Conservation (phyloP, 2,113 vertebrate species). For the Halcyon malimbica region DNA sequence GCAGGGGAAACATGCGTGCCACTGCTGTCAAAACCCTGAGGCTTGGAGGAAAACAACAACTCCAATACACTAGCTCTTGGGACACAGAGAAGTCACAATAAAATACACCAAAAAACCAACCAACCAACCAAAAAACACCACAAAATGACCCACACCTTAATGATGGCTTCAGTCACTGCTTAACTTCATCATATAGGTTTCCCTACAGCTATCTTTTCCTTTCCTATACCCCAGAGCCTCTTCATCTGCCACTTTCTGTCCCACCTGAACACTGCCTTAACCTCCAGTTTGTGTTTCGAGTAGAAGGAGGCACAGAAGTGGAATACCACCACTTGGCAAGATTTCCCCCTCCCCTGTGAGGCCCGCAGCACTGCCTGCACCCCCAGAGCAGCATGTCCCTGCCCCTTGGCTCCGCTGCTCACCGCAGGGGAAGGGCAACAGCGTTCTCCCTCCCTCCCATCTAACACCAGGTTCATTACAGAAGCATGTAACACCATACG, state of each 20-base stretch:
- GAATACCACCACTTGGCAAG: neutral
- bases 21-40: neutral
- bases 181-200: neutral
- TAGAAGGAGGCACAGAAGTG: neutral
- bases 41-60: neutral
- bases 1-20: fast-evolving
- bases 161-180: neutral
- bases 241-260: neutral
- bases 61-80: neutral
- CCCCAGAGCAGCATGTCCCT: neutral
- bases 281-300: neutral
- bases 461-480: neutral
- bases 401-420: neutral
- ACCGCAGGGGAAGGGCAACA: fast-evolving
- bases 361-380: neutral
- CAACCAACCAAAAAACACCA: neutral
- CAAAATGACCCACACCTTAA: neutral
- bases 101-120: neutral
- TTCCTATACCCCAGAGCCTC: neutral
- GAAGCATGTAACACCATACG: neutral
- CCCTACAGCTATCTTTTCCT: neutral
- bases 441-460: neutral
- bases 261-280: neutral
- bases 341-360: neutral
- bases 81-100: neutral